These are phyloP conservation scores for Erinaceus europaeus DNA, from an alignment of 2,113 vertebrate genomes.

Conservation along the genomic window DNA sequence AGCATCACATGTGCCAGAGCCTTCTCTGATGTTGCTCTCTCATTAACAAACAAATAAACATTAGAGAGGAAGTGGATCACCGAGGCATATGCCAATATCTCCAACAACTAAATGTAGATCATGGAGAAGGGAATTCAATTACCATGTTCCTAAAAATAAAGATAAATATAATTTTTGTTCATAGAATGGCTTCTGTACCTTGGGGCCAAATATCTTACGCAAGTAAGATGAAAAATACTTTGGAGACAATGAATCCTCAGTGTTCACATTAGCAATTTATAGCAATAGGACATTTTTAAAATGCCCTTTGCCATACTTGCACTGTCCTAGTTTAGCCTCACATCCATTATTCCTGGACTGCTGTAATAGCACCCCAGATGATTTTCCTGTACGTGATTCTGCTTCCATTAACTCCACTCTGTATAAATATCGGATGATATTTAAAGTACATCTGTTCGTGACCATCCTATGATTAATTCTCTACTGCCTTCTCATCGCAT, in stretches of 20 bases:
- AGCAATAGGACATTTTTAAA: neutral
- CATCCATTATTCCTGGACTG: neutral
- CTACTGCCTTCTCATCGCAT: neutral
- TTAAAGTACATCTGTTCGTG: neutral
- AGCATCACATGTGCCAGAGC: too few relatives aligned
- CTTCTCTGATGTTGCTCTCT: too few relatives aligned
- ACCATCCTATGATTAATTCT: neutral
- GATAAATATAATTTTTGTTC: neutral
- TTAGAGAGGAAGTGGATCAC: too few relatives aligned
- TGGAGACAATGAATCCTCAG: neutral
- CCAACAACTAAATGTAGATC: neutral
- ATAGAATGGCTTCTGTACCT: neutral
- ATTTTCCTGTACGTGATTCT: neutral
- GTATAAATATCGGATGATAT: neutral
- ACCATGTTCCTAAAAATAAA: neutral
- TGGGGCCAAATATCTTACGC: neutral
- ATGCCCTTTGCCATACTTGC: neutral
- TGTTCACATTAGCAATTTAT: neutral
- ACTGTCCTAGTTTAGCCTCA: neutral
- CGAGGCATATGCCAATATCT: neutral
- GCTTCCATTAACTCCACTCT: neutral
- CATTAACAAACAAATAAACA: too few relatives aligned
- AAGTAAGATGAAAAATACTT: neutral
- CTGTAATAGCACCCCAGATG: neutral
- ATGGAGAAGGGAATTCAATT: neutral